Base-by-base conservation (phyloP, 2,113 vertebrate species). In the Brevimyrus niger region DNA sequence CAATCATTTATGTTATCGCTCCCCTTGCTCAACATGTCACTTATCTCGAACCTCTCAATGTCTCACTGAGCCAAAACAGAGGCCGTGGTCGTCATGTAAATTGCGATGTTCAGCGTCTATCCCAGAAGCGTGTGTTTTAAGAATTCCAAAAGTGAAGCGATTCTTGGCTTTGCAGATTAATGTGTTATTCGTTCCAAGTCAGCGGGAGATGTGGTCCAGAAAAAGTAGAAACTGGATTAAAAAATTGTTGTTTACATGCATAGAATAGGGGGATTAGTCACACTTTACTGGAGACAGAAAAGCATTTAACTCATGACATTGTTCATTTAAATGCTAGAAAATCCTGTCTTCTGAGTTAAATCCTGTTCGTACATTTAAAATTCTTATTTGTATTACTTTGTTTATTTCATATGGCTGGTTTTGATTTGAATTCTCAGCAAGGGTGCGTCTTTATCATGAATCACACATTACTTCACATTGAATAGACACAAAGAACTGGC, bases 161-260 rank as follows among this genome's bases (percentile, higher is more conserved):
- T 65, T 42, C 10, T 31, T n/a, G 44, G 38, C 35, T 65, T 35
- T 65, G 15, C 58, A 42, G 58, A 58, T 86, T 42, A 65, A 87
- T 23, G 55, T 8, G 21, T 3, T 44, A 65, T 17, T 53, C n/a
- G 21, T 44, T 65, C 51, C 38, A 4, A 27, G 51, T 44, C 53
- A 46, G 55, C 21, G 4, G 53, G 55, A 17, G 35, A 42, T 65
- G 42, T 65, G 7, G 21, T 23, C 27, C 48, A 13, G 58, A n/a
- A 44, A 61, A 65, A 61, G 87, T 21, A 58, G 35, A 65, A 44
- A 87, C 19, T 61, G 55, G 87, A 61, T 50, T 38, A 21, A 87
- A 69, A 87, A 87, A 87, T 21, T 50, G 87, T 50, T 44, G 87
- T 44, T 65, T 87, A 61, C 87, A 65, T 44, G 87, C 53, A 15